phyloP scores from a whole-genome alignment of 1,140 invertebrate species.

The Muscidifurax raptorellus region DNA sequence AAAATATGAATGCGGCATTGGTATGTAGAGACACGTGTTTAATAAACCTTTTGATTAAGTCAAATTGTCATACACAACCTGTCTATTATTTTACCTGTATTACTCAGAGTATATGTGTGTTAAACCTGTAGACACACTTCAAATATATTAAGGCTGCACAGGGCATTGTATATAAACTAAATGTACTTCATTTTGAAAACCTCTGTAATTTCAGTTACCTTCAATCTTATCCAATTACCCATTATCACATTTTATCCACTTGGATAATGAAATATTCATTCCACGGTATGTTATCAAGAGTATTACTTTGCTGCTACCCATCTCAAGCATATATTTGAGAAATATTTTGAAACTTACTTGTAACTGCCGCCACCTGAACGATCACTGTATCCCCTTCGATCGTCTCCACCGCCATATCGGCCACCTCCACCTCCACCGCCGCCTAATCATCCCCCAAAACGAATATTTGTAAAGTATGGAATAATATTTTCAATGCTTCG shows the following conservation, averaged over 20 bases:
- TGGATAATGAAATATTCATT: conserved; percentile 31
- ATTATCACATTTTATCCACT: conserved; percentile 15
- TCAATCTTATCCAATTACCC: conserved; percentile 27
- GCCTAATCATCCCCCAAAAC: conserved; percentile 59
- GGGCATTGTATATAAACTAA: conserved; percentile 62
- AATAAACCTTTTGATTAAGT: conserved; percentile 69
- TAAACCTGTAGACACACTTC: conserved; percentile 76
- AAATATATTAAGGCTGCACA: conserved; percentile 74
- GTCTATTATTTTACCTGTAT: conserved; percentile 68
- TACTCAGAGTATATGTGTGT: conserved; percentile 70
- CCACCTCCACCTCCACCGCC: conserved; percentile 66
- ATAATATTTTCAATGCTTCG: not conserved
- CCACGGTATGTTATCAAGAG: not conserved
- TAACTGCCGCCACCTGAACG: conserved; percentile 70
- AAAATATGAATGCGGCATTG: conserved; percentile 44
- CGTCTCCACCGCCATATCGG: conserved; percentile 73
- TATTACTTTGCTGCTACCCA: not conserved
- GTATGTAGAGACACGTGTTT: conserved; percentile 54
- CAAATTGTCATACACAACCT: conserved; percentile 74
- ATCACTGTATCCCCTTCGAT: conserved; percentile 75
- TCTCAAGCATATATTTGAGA: not conserved
- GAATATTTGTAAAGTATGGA: not conserved
- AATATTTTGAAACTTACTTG: conserved; percentile 68
- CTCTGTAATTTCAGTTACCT: conserved; percentile 40
- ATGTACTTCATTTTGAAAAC: conserved; percentile 59